These are phyloP conservation scores for Antheraea yamamai DNA, from an alignment of 2,888 invertebrate genomes.

Conservation along the genomic window DNA sequence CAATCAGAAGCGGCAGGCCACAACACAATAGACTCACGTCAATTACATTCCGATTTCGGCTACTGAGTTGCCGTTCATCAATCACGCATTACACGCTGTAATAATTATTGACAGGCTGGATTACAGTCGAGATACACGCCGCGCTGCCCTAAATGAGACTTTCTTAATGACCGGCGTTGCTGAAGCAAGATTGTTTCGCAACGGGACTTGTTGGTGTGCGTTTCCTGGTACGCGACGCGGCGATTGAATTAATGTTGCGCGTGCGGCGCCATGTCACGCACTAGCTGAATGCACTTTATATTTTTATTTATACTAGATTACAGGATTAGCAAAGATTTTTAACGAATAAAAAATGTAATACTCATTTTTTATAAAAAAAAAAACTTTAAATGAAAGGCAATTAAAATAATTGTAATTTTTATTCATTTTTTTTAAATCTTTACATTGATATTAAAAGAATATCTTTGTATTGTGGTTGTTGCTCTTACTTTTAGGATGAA, in stretches of 20 bases:
- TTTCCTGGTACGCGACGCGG: slow-evolving; percentile 14
- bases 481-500: no score
- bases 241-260: neutral
- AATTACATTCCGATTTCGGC: slow-evolving; percentile 62
- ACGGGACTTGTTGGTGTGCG: slow-evolving; percentile 21
- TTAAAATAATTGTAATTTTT: no score
- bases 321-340: neutral
- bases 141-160: slow-evolving; percentile 51
- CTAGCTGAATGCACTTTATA: slow-evolving; percentile 11
- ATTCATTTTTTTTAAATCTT: no score
- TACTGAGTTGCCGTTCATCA: slow-evolving; percentile 70
- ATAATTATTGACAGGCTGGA: slow-evolving; percentile 73
- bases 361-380: neutral
- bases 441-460: no score
- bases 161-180: slow-evolving; percentile 43
- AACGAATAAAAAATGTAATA: neutral
- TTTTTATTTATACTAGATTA: neutral
- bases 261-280: slow-evolving; percentile 9
- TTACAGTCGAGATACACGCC: slow-evolving; percentile 45
- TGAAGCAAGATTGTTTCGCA: slow-evolving; percentile 21
- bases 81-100: slow-evolving; percentile 68
- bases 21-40: slow-evolving; percentile 61
- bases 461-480: no score
- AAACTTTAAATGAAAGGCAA: no score
- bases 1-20: slow-evolving; percentile 48